Evolutionary conservation across 1,140 invertebrate genomes (phyloP).

Genomic region (Brachystomella parvula): DNA sequence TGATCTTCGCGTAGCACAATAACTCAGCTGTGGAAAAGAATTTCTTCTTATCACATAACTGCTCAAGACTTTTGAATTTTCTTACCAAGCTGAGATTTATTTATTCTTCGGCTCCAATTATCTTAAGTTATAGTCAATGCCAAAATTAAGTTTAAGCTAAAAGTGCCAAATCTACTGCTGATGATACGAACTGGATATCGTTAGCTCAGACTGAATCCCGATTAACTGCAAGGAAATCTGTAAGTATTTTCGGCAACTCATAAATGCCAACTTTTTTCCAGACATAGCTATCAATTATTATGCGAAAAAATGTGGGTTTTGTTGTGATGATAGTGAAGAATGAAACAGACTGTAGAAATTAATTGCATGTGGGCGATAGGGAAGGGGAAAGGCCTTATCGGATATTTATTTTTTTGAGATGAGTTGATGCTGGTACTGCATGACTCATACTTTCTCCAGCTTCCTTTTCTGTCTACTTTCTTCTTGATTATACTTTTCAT

Average conservation of each 20-base stretch:
- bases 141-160: neutral
- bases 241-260: neutral
- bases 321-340: neutral
- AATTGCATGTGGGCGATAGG: neutral
- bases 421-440: neutral
- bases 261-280: neutral
- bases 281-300: no score
- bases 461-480: neutral
- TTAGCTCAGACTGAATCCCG: no score
- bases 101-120: no score
- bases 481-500: no score
- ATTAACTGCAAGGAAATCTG: no score
- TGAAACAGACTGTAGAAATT: neutral
- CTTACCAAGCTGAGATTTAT: no score
- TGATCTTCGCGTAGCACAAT: neutral
- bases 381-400: neutral
- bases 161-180: neutral
- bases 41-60: neutral
- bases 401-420: neutral
- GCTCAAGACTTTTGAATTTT: neutral
- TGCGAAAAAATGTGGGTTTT: no score
- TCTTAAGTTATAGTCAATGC: no score
- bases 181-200: no score
- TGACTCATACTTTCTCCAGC: neutral
- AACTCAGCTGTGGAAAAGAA: neutral